phyloP scores from a whole-genome alignment of 2,797 vertebrate species.

The Acrocephalus scirpaceus region DNA sequence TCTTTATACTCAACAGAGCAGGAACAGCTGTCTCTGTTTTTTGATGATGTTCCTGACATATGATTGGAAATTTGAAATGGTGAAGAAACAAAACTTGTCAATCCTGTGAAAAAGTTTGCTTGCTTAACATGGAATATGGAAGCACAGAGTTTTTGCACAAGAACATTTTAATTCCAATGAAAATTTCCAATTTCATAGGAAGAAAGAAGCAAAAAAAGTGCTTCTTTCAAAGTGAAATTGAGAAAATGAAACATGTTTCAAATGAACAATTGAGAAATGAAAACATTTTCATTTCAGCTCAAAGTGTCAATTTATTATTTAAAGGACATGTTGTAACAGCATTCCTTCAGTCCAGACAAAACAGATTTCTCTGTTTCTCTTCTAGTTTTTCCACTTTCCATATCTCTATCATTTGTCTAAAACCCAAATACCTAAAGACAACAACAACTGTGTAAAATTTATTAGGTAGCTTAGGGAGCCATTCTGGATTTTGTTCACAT shows the following conservation, averaged over 20 bases:
- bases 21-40: background rate
- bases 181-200: background rate
- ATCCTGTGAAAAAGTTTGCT: background rate
- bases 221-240: background rate
- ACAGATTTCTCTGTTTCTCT: conserved; percentile 21
- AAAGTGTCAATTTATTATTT: background rate
- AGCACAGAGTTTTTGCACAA: background rate
- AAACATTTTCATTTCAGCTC: background rate
- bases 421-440: background rate
- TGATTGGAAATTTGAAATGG: background rate
- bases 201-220: background rate
- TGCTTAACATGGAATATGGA: background rate
- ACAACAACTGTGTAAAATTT: background rate
- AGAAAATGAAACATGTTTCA: background rate
- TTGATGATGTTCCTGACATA: background rate
- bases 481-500: conserved; percentile 27
- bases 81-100: background rate
- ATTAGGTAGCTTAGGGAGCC: background rate
- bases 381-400: background rate
- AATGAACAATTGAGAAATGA: background rate
- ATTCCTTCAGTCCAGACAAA: conserved; percentile 34
- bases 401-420: conserved; percentile 17
- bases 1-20: background rate
- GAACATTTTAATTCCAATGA: background rate
- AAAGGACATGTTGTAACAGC: background rate